Evolutionary conservation across 2,888 invertebrate genomes (phyloP), one percentile per base, ranked within the genome.

Genomic region (Drosophila cognata): DNA sequence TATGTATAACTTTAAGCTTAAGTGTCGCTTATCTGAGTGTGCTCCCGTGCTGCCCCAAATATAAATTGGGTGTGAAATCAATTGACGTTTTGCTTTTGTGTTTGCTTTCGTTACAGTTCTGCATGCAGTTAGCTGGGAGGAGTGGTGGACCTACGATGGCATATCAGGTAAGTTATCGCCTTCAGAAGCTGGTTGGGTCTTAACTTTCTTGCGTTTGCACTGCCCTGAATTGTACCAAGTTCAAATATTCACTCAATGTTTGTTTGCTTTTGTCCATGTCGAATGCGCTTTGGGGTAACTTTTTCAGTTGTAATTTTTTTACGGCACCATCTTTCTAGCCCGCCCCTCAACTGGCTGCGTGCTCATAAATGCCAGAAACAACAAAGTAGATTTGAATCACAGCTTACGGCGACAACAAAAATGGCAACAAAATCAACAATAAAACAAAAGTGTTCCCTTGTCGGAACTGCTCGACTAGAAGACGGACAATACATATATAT

Each of bases 111-210:
- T 90, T 89, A 64, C 82, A 92, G 93, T 91, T 18, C 75, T 91
- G 64, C 84, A 91, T 73, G 92, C 92, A 84, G 92, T 92, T 91
- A 97, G 97, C 94, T 98, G 98, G 98, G 98, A 98, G 94, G 97
- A 97, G 94, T 98, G 98, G 98, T 98, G 98, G 98, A 98, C 97
- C 88, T 98, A 98, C 94, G 98, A 98, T 94, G 98, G 98, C 81
- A 98, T 98, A 94, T 98, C 98, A 94, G 98, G 98, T 97, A 94
- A 96, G 95, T 56, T 29, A 41, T 46, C 35, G 21, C 16, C 43
- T n/a, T 21, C 16, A 21, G 29, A 41, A 57, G n/a, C 29, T 41
- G 28, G n/a, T n/a, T 29, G 38, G 8, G 13, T 56, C 29, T 11
- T 53, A 16, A n/a, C 35, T 25, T 52, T 21, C 28, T 18, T 58